Evolutionary conservation across 2,113 vertebrate species (phyloP), one percentile per base, ranked within the genome.

Genomic region (Sylvietta virens): DNA sequence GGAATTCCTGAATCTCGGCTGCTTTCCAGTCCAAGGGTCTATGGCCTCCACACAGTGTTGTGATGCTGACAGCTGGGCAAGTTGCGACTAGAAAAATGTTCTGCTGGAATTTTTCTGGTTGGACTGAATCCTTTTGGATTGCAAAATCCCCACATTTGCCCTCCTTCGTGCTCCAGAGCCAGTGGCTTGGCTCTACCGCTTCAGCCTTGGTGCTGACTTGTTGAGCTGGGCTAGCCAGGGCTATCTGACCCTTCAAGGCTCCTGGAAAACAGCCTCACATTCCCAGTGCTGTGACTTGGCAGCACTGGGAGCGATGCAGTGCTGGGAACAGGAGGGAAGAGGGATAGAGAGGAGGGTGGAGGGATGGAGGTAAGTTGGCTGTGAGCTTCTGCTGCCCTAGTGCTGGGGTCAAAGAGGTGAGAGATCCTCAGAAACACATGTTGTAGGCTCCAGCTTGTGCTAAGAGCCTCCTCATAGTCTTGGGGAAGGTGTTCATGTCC

Each of bases 11-110:
- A 48, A 69, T 60, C 62, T 27, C 5, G 0, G 4, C 27, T 24
- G 50, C 54, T 73, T 65, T 65, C 45, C 54, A 33, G 5, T 26
- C 67, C 0, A 0, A 54, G 21, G 33, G 28, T 62, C 26, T 54
- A 30, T 0, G 0, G 18, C 28, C 42, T 69, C 76, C 2, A 0
- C 0, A 3, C 67, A 27, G 40, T 1, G 3, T 33, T 74, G 65
- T 2, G 9, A 37, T 65, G 28, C 11, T 66, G 73, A 84, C 47
- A 84, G 42, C 69, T 6, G 28, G 69, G 69, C 85, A 94, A 91
- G 85, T 65, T 66, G 60, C 1, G 0, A 84, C 90, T 81, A 66
- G 90, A 87, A 81, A 53, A 89, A 73, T 13, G 23, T 81, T 89
- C 58, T 90, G 47, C 69, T 81, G 78, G 64, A 81, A 57, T 89